These are phyloP conservation scores for Pipistrellus pygmaeus DNA, from an alignment of 2,797 vertebrate genomes.

Conservation along the genomic window DNA sequence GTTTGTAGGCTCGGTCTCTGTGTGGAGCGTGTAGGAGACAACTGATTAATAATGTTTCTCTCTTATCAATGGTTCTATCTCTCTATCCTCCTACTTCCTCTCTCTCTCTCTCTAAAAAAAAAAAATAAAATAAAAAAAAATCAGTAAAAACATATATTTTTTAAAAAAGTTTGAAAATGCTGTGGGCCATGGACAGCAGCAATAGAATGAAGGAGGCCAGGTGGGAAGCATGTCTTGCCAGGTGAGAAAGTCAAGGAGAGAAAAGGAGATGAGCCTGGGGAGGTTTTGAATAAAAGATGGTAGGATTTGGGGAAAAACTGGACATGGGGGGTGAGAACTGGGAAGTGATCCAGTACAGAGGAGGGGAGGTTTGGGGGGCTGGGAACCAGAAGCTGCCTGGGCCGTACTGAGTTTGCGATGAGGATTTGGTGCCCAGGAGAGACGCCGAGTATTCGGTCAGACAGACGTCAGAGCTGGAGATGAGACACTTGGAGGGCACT, in stretches of 20 bases:
- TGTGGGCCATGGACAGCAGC: not conserved
- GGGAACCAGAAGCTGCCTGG: too few species aligned
- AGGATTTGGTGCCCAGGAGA: rapidly evolving
- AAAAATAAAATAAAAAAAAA: too few species aligned
- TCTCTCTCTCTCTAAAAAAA: too few species aligned
- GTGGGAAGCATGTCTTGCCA: not conserved
- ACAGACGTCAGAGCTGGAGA: not conserved
- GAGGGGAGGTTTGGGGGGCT: too few species aligned
- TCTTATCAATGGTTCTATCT: too few species aligned
- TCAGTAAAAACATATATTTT: too few species aligned
- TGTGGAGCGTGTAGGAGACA: too few species aligned
- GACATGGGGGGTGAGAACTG: not conserved
- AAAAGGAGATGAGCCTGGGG: rapidly evolving
- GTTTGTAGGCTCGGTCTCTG: too few species aligned
- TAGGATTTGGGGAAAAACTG: not conserved
- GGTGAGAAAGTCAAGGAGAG: too few species aligned
- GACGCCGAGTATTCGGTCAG: rapidly evolving
- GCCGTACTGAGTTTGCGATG: rapidly evolving
- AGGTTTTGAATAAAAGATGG: not conserved
- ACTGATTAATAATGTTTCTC: too few species aligned
- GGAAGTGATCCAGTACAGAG: rapidly evolving
- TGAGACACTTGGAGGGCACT: rapidly evolving
- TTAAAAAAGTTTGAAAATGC: too few species aligned
- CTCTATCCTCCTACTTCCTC: too few species aligned
- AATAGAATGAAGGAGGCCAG: not conserved